Evolutionary conservation across 2,797 vertebrate species (phyloP).

Genomic region (Anomalospiza imberbis): DNA sequence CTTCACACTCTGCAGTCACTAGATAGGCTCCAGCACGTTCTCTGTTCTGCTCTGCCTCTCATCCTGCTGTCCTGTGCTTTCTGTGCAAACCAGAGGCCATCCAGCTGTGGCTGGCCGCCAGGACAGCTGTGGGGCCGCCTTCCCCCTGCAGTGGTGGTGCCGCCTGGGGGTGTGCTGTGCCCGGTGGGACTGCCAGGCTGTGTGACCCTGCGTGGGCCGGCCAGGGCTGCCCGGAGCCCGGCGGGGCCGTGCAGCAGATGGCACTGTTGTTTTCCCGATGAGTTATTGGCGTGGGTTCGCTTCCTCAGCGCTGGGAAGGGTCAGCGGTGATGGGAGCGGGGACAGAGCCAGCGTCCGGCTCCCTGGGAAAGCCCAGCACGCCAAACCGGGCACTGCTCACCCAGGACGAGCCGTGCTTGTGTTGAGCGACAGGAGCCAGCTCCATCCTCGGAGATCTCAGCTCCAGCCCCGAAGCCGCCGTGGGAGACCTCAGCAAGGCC

Average conservation of each 20-base stretch:
- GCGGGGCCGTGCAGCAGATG: constrained; percentile 41
- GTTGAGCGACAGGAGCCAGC: rapidly evolving
- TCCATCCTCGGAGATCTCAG: not conserved
- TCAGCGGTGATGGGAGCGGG: not conserved
- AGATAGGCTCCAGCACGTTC: not conserved
- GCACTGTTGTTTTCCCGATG: constrained; percentile 23
- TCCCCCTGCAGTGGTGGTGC: not conserved
- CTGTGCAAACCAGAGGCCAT: not conserved
- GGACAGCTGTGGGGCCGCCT: not conserved
- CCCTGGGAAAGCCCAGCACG: rapidly evolving
- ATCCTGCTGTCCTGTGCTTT: not conserved
- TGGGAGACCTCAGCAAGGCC: not conserved
- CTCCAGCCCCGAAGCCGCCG: not conserved
- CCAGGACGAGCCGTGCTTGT: not conserved
- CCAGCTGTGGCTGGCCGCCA: rapidly evolving
- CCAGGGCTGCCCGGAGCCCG: not conserved
- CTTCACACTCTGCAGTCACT: not conserved
- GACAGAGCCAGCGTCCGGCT: not conserved
- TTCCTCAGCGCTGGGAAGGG: not conserved
- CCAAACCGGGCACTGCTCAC: not conserved
- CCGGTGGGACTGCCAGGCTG: rapidly evolving
- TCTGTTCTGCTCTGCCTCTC: not conserved
- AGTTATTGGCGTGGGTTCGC: not conserved
- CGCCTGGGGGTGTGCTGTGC: rapidly evolving
- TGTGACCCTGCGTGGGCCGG: not conserved